Evolutionary conservation across 1,140 invertebrate species (phyloP), one percentile per base, ranked within the genome.

Genomic region (Aricia agestis): DNA sequence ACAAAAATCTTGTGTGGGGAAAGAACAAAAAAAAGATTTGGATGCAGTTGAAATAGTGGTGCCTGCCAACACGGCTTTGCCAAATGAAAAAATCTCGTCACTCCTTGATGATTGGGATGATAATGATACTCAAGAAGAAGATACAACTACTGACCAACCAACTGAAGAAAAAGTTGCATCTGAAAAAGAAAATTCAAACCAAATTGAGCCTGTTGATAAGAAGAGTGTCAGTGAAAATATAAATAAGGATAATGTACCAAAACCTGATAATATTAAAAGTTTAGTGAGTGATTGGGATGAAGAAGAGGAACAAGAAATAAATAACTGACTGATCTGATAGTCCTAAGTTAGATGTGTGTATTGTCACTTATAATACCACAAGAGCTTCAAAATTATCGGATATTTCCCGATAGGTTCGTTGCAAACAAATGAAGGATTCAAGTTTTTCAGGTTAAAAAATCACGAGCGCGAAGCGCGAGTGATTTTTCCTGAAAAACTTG

Each of bases 61-160:
- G 0, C 6, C 52, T 52, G 25, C 41, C 42, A 63, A 70, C 18
- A 18, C 7, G 31, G 11, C 13, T 25, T 17, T 6, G 6, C 36
- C 45, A 66, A 69, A 67, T 59, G 45, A 83, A 76, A 92, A 92
- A 78, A 89, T 92, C 69, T 87, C 89, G 32, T 87, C 86, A 19
- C 80, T 92, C 15, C 74, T 92, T 19, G 88, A 89, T 82, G 92
- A 92, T 71, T 92, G 92, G 92, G 91, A 92, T 72, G 92, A 92
- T 61, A 92, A 91, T 83, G 91, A 92, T 74, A 90, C 90, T 13
- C 89, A 91, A 74, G 86, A 87, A 68, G 85, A 74, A 69, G 31
- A 45, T 41, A 17, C 66, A 17, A 70, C 19, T 63, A 70, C 15
- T 36, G 71, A 70, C 31, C 71, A 73, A 69, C 31, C n/a, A 61